Evolutionary conservation across 2,888 invertebrate species (phyloP).

Genomic region (Eudasyphora cyanicolor): DNA sequence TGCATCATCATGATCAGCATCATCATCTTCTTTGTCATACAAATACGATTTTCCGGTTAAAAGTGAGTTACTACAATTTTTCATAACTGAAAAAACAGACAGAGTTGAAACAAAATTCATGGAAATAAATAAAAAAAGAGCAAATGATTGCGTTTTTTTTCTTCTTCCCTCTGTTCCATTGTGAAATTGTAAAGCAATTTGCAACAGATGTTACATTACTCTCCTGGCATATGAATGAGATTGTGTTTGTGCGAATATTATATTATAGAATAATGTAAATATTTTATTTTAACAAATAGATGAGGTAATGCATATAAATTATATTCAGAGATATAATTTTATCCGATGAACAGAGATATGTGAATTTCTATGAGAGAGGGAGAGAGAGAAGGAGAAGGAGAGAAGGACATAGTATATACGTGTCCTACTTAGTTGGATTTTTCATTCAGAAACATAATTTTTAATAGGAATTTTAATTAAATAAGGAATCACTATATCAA

Average conservation of each 20-base stretch:
- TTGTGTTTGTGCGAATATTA: neutral
- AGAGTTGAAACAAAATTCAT: neutral
- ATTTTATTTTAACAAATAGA: constrained; percentile 44
- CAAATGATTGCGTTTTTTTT: constrained; percentile 4
- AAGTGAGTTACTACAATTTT: constrained; percentile 18
- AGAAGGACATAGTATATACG: too few relatives aligned
- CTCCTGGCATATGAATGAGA: constrained; percentile 37
- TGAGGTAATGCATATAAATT: neutral
- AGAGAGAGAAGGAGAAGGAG: too few relatives aligned
- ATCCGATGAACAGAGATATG: too few relatives aligned
- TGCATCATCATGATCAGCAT: constrained; percentile 4
- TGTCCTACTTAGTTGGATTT: too few relatives aligned
- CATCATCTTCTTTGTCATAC: neutral
- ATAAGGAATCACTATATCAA: too few relatives aligned
- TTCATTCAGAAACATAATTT: too few relatives aligned
- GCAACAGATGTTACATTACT: constrained; percentile 65
- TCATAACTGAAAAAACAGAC: neutral
- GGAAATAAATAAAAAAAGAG: constrained; percentile 27
- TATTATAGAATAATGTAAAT: constrained; percentile 64
- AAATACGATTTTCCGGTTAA: constrained; percentile 20
- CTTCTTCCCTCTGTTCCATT: constrained; percentile 15
- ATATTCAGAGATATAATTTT: too few relatives aligned
- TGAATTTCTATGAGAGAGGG: too few relatives aligned
- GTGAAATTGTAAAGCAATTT: constrained; percentile 64
- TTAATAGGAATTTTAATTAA: too few relatives aligned